Evolutionary conservation across 2,888 invertebrate species (phyloP), one percentile per base, ranked within the genome.

Genomic region (Euspilapteryx auroguttella): DNA sequence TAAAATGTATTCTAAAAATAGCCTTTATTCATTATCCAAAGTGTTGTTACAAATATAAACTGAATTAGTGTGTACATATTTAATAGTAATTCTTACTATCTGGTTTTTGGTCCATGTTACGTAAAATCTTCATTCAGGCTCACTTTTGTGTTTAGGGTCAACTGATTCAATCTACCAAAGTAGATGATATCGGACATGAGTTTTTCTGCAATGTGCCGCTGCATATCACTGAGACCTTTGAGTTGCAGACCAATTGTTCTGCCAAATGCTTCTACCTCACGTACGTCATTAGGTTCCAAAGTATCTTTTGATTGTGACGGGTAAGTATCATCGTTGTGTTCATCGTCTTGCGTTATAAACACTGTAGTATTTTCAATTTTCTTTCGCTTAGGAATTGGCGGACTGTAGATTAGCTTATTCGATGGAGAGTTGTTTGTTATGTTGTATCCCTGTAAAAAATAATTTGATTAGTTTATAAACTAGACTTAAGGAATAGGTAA

Each of bases 141-240:
- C 14, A 44, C 23, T 8, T 11, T 33, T 2, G 45, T 33, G 10
- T 38, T 32, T 5, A 35, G 30, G 2, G 31, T 40, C 20, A 54
- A 37, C 36, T 42, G 44, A 2, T 44, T 41, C 12, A 50, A 26
- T 39, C 52, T 42, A 7, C 36, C 53, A 27, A 40, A 37, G 30
- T 44, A 52, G 31, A 55, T 45, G 8, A 52, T 36, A 11, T 53
- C 52, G 1, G 51, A 51, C 8, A 55, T 54, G n/a, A 55, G 33
- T 42, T 53, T 55, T 30, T 55, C 48, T 0, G 54, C 53, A 14
- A 48, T 38, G 13, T 33, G 37, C 29, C 45, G 36, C 37, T 55
- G 54, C 27, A 37, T 30, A 0, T 38, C 34, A 8, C 37, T 34
- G 14, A 54, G 27, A 25, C 48, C 44, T 12, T 35, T 38, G 6